phyloP scores from a whole-genome alignment of 2,797 vertebrate genomes.

The Rhodeus uyekii region DNA sequence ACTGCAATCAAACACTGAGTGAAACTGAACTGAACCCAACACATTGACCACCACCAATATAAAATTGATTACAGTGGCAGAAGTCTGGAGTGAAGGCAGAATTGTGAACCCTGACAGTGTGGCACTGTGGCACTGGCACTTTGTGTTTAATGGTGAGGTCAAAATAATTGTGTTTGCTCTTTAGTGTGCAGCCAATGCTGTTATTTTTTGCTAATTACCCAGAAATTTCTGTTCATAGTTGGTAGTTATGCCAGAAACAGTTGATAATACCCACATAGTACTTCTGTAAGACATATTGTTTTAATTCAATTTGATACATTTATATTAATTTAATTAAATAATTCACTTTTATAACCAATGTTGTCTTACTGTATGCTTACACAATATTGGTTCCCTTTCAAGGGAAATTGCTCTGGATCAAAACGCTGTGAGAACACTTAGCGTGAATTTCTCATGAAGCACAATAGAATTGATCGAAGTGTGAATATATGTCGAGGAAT shows the following conservation, averaged over 20 bases:
- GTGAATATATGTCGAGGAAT: too few species aligned
- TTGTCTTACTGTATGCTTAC: too few species aligned
- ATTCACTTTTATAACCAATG: too few species aligned
- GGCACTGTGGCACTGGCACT: too few species aligned
- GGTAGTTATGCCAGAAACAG: background rate
- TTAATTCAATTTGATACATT: too few species aligned
- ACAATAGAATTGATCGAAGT: too few species aligned
- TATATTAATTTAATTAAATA: too few species aligned
- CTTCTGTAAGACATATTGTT: background rate
- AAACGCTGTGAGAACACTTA: too few species aligned
- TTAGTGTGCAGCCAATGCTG: background rate
- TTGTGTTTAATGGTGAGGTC: background rate
- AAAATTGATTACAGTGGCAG: background rate
- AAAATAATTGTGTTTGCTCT: constrained; percentile 8
- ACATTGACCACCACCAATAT: background rate
- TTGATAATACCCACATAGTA: background rate
- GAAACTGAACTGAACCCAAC: constrained; percentile 17
- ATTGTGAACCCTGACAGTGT: background rate
- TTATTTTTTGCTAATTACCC: background rate
- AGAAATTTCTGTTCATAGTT: background rate
- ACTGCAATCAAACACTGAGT: constrained; percentile 11
- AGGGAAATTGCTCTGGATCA: too few species aligned
- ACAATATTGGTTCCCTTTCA: too few species aligned
- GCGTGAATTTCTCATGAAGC: too few species aligned
- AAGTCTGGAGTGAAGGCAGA: background rate